Conservation (phyloP, 2,797 vertebrate genomes). For the Steatocranus sp. region DNA sequence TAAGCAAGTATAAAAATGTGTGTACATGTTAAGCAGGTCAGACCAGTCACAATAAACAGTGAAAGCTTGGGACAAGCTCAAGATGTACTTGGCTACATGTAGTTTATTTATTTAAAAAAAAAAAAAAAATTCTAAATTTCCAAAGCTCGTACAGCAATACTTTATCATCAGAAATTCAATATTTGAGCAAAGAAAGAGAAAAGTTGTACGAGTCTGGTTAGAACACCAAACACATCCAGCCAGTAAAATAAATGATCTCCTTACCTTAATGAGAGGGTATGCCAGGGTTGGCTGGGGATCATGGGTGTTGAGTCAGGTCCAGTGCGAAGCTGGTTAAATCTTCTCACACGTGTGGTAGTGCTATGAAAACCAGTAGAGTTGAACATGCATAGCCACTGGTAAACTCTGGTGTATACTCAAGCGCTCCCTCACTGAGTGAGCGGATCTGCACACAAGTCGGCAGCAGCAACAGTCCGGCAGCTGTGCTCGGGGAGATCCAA, state of each 20-base stretch:
- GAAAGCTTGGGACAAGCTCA: background rate
- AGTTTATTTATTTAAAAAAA: background rate
- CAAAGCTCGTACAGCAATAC: background rate
- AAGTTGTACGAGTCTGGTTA: background rate
- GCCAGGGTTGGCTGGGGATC: constrained; percentile 47
- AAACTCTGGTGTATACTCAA: constrained; percentile 8
- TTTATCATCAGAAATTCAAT: background rate
- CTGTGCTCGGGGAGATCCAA: constrained; percentile 44
- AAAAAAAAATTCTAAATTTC: background rate
- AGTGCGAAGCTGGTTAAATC: constrained; percentile 26
- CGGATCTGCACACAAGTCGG: constrained; percentile 7
- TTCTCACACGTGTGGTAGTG: constrained; percentile 25
- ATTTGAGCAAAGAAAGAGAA: background rate
- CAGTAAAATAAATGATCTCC: background rate
- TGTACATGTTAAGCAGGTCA: background rate
- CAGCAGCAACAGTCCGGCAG: constrained; percentile 40
- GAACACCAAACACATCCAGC: background rate
- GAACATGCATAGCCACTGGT: background rate
- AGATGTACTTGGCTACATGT: background rate
- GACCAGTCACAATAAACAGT: constrained; percentile 9
- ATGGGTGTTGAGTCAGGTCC: constrained; percentile 51
- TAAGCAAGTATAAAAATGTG: background rate
- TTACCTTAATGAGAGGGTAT: constrained; percentile 65
- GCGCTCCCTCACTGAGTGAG: constrained; percentile 6
- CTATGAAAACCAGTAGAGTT: background rate